Conservation (phyloP, 2,113 vertebrate species). For the Acanthochromis polyacanthus region DNA sequence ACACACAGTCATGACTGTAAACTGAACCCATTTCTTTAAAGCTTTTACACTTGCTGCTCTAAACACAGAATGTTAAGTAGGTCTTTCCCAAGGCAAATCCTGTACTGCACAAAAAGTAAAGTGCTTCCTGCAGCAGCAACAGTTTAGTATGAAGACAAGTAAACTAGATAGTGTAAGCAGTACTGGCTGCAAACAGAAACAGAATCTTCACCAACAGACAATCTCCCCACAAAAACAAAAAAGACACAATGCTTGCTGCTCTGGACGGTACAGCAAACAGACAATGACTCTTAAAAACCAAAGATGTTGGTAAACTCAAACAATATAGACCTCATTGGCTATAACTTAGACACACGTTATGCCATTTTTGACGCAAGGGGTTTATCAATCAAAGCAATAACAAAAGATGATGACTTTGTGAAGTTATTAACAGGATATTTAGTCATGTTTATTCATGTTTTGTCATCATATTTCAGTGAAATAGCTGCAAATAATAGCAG, state of each 20-base stretch:
- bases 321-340: neutral
- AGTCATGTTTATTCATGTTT: too few species aligned
- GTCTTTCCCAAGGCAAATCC: slow-evolving; percentile 68
- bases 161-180: slow-evolving; percentile 1
- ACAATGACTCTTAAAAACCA: neutral
- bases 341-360: neutral
- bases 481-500: too few species aligned
- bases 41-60: slow-evolving; percentile 60
- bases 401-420: neutral
- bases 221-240: neutral
- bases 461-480: too few species aligned
- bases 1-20: slow-evolving; percentile 55
- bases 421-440: too few species aligned
- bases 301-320: neutral
- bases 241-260: neutral
- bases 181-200: slow-evolving; percentile 14
- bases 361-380: neutral
- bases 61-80: slow-evolving; percentile 71
- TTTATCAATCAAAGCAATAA: neutral
- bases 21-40: slow-evolving; percentile 59
- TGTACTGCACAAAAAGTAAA: slow-evolving; percentile 40
- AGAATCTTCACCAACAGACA: slow-evolving; percentile 6
- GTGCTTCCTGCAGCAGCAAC: slow-evolving; percentile 37
- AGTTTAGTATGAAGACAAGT: slow-evolving; percentile 26
- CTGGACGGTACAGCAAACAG: neutral